phyloP scores from a whole-genome alignment of 2,888 invertebrate genomes.

The Polylopha cassiicola region DNA sequence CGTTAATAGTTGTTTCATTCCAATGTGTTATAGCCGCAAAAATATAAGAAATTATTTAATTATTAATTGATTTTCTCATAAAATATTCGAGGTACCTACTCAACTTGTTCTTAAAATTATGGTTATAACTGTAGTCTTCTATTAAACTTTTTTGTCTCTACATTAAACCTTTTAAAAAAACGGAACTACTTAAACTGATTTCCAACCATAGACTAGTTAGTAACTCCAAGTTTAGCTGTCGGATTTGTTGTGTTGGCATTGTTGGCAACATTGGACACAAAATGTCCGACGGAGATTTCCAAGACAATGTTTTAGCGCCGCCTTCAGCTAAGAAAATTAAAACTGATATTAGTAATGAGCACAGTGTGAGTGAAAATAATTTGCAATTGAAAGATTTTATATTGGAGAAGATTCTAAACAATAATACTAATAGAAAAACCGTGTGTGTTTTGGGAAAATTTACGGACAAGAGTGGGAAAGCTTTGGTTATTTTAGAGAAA shows the following conservation, averaged over 20 bases:
- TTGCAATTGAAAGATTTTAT: slow-evolving; percentile 81
- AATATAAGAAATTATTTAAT: no score
- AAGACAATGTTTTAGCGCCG: slow-evolving; percentile 48
- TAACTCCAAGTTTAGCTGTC: background rate
- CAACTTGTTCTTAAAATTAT: no score
- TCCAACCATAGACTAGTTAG: background rate
- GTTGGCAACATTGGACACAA: slow-evolving; percentile 51
- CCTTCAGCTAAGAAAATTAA: slow-evolving; percentile 63
- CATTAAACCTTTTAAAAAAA: background rate
- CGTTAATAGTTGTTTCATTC: no score
- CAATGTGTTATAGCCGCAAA: no score
- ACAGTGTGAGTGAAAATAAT: slow-evolving; percentile 46
- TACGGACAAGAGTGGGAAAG: slow-evolving; percentile 77
- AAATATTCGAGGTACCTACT: no score
- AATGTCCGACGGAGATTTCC: slow-evolving; percentile 64
- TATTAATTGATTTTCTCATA: no score
- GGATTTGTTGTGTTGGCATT: no score
- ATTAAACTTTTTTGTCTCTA: no score
- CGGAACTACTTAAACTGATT: background rate
- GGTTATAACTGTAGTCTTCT: no score
- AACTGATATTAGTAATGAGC: slow-evolving; percentile 56
- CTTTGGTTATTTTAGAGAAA: slow-evolving; percentile 88
- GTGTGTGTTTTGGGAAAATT: slow-evolving; percentile 84
- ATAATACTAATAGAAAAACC: slow-evolving; percentile 84
- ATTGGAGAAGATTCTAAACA: slow-evolving; percentile 81